Evolutionary conservation across 2,797 vertebrate species (phyloP), one percentile per base, ranked within the genome.

Genomic region (Aulostomus chinensis): DNA sequence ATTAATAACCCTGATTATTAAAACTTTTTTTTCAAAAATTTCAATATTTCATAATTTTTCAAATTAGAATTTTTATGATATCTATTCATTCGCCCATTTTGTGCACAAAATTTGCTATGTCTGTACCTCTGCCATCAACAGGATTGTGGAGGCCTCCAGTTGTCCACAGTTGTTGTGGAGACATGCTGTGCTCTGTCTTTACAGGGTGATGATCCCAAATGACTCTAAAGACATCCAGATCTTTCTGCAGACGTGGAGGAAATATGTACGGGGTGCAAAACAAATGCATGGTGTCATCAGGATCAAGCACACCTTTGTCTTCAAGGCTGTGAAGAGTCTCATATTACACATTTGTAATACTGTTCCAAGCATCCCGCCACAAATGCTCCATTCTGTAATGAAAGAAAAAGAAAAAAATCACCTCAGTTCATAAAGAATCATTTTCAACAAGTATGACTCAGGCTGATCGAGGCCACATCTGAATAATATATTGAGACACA

Each of bases 81-180:
- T n/a, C n/a, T n/a, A n/a, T n/a, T n/a, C n/a, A n/a, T n/a, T n/a
- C n/a, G n/a, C n/a, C n/a, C n/a, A n/a, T n/a, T n/a, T n/a, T n/a
- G n/a, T n/a, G n/a, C n/a, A n/a, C n/a, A n/a, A n/a, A n/a, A n/a
- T n/a, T n/a, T n/a, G n/a, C n/a, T n/a, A n/a, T n/a, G n/a, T n/a
- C n/a, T n/a, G 21, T 40, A 15, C 22, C 21, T 40, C 22, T 40
- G 12, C 38, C 36, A 21, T 21, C n/a, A 12, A 20, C 7, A 12
- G 36, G 20, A 22, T 21, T 40, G 21, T 24, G 22, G 22, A 24
- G 22, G n/a, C n/a, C n/a, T 24, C 22, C 38, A 20, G 25, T 22
- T 39, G 37, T 24, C 37, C 37, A 39, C 12, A 39, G 20, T 24
- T 39, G 37, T 39, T 39, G 37, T 39, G 37, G 37, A 8, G 37